phyloP scores from a whole-genome alignment of 2,888 invertebrate genomes.

The Nomada goodeniana region DNA sequence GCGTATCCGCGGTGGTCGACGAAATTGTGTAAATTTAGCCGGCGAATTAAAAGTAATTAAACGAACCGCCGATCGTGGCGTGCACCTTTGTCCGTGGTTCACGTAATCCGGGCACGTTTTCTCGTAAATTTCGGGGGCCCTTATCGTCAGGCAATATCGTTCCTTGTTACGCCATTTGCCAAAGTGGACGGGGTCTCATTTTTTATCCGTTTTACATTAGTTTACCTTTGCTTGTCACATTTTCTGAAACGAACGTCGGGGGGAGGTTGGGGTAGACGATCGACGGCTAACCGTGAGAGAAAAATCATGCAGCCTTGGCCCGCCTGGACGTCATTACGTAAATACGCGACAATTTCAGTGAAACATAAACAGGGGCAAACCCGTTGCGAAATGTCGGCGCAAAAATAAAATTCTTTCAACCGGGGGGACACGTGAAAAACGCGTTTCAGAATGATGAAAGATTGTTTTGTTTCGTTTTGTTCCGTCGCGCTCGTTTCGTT shows the following conservation, averaged over 20 bases:
- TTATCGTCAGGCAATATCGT: conserved; percentile 63
- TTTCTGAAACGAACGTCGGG: background rate
- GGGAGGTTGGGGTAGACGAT: conserved; percentile 18
- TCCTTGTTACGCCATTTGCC: conserved; percentile 36
- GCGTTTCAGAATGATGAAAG: conserved; percentile 7
- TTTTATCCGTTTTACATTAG: background rate
- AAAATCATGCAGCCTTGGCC: background rate
- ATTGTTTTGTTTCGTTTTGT: background rate
- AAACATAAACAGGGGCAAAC: background rate
- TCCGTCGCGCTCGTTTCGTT: background rate
- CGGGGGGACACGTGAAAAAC: background rate
- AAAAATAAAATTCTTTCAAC: background rate
- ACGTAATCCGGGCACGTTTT: conserved; percentile 58
- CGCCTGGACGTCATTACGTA: background rate
- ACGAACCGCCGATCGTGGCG: conserved; percentile 32
- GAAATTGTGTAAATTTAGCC: conserved; percentile 57
- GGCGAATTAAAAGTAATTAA: conserved; percentile 69
- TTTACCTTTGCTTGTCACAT: background rate
- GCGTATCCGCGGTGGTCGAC: conserved; percentile 1
- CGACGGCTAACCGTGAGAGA: conserved; percentile 28
- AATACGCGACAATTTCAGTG: conserved; percentile 4
- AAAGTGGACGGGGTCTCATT: conserved; percentile 9
- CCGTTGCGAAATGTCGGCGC: background rate
- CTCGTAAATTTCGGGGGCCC: conserved; percentile 58
- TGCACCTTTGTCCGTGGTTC: conserved; percentile 60